These are phyloP conservation scores for Chanos chanos DNA, from an alignment of 2,797 vertebrate genomes.

Conservation along the genomic window DNA sequence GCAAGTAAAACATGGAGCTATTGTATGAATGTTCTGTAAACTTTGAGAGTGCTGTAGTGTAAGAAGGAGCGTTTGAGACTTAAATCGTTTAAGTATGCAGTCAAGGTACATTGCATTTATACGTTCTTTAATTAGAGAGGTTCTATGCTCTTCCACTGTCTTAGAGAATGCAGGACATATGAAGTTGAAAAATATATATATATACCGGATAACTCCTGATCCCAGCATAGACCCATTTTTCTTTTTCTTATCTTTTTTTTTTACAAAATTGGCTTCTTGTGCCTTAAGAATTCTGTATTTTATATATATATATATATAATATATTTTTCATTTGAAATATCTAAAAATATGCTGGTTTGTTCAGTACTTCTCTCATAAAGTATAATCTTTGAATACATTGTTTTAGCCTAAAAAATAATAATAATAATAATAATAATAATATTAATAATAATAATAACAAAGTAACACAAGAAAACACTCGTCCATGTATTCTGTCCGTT, in stretches of 20 bases:
- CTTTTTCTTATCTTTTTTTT: slow-evolving; percentile 38
- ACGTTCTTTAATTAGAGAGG: slow-evolving; percentile 59
- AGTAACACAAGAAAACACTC: slow-evolving; percentile 49
- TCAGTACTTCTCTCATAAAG: slow-evolving; percentile 67
- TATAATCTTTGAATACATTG: slow-evolving; percentile 71
- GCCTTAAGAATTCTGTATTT: slow-evolving; percentile 45
- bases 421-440: slow-evolving; percentile 1
- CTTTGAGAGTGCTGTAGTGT: slow-evolving; percentile 4
- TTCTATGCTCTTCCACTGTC: slow-evolving; percentile 56
- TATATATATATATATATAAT: slow-evolving; percentile 61
- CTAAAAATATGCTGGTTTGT: slow-evolving; percentile 80
- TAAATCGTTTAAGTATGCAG: slow-evolving; percentile 42
- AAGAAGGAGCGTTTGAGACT: slow-evolving; percentile 1
- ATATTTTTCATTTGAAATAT: slow-evolving; percentile 61
- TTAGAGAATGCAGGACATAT: slow-evolving; percentile 46
- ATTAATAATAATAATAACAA: slow-evolving; percentile 29
- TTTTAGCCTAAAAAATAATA: slow-evolving; percentile 46
- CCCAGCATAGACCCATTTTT: slow-evolving; percentile 52
- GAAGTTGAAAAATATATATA: slow-evolving; percentile 53
- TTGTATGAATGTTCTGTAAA: slow-evolving; percentile 25
- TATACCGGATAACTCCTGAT: slow-evolving; percentile 55
- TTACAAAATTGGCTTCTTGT: slow-evolving; percentile 60
- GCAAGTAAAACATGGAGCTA: slow-evolving; percentile 30
- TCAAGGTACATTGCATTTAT: slow-evolving; percentile 53
- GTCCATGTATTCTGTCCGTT: slow-evolving; percentile 61